Evolutionary conservation across 1,140 invertebrate genomes (phyloP), one percentile per base, ranked within the genome.

Genomic region (Neodiprion lecontei): DNA sequence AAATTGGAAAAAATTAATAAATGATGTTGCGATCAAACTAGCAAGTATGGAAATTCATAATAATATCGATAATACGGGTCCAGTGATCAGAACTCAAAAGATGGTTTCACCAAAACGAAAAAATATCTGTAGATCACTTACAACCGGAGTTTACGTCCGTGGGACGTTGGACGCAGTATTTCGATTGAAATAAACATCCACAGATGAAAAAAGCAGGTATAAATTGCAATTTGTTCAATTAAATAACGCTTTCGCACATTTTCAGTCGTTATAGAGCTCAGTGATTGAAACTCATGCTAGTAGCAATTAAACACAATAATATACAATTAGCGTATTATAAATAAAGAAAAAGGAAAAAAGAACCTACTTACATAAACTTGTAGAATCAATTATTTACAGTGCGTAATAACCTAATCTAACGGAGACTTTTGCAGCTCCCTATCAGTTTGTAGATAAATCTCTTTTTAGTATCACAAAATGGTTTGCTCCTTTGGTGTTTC

Each of bases 331-430:
- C 53, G 73, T 70, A 74, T 74, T 74, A 65, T 67, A 40, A 61
- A 61, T 5, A 61, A 61, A 61, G 17, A 21, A 21, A 21, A 21
- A 21, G 17, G 17, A 61, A 40, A 61, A 61, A 53, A 74, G 0
- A 48, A 71, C 73, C 73, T 74, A 74, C 73, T 74, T 74, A 74
- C 28, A 73, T 77, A 76, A 40, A 75, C 73, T 72, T 75, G 69
- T 78, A 78, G 77, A 75, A 74, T 73, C 72, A 76, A 74, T 77
- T 79, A 69, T 76, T 75, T 79, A 77, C 78, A 79, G 78, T 79
- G 48, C 40, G 21, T 71, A 71, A 71, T n/a, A 50, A 11, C 48
- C n/a, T 12, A 71, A 12, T 21, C 70, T 47, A 71, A 71, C 21
- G 11, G 70, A 49, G 48, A 71, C 70, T 21, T 17, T 11, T 1